Percentiles rank a stretch among this genome's conserved stretches.
Evolutionary conservation across 2,113 vertebrate species (phyloP).

Genomic region (Zosterops borbonicus): DNA sequence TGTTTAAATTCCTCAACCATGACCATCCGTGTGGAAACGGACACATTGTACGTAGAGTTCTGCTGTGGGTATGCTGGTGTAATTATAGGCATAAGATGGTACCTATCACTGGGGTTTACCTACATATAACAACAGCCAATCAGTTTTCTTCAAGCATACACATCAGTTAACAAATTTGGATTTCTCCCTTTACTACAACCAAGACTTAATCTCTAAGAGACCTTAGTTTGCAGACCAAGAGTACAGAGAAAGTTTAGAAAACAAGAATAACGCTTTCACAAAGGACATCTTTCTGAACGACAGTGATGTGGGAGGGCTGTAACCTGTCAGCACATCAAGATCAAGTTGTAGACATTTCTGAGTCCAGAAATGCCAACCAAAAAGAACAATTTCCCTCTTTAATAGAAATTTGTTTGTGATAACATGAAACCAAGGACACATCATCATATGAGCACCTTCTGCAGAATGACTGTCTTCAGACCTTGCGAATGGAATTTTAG

Average conservation of each 20-base stretch:
- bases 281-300: not conserved
- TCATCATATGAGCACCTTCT: not conserved
- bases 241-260: constrained; percentile 2
- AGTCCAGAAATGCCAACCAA: not conserved
- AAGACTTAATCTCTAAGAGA: constrained; percentile 18
- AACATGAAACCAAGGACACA: not conserved
- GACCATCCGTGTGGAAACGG: constrained; percentile 87
- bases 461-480: not conserved
- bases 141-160: constrained; percentile 82
- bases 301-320: not conserved
- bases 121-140: constrained; percentile 84
- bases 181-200: constrained; percentile 71
- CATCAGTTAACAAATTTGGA: constrained; percentile 73
- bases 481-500: not conserved
- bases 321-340: not conserved
- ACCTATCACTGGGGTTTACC: constrained; percentile 89
- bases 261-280: not conserved
- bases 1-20: constrained; percentile 91
- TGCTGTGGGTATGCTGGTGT: constrained; percentile 93
- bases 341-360: not conserved
- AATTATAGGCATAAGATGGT: constrained; percentile 95
- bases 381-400: not conserved
- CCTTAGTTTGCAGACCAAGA: not conserved
- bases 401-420: not conserved
- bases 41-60: constrained; percentile 93